A percentile compares a stretch with the other conserved stretches of the same genome.
Evolutionary conservation across 2,888 invertebrate species (phyloP).

Genomic region (Thera obeliscata): DNA sequence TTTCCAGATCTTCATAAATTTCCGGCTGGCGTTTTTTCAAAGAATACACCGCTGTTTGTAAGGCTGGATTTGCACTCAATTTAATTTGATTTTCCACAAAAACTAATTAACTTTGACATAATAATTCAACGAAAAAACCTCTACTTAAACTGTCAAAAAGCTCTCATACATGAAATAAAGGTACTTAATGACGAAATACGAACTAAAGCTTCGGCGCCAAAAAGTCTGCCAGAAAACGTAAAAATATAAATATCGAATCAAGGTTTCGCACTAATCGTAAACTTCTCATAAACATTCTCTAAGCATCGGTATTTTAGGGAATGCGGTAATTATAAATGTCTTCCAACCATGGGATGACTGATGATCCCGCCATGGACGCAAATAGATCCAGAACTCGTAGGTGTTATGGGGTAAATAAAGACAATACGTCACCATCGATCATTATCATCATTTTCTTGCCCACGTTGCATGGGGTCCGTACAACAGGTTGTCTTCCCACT

Average conservation of each 20-base stretch:
- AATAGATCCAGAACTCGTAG: too few relatives aligned
- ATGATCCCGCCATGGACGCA: conserved; percentile 10
- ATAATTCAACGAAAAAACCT: neutral
- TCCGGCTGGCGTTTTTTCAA: neutral
- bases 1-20: conserved; percentile 22
- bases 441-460: too few relatives aligned
- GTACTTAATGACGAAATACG: conserved; percentile 1
- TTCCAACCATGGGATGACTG: conserved; percentile 20
- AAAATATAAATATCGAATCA: conserved; percentile 25
- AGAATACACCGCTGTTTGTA: neutral
- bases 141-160: neutral
- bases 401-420: too few relatives aligned
- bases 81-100: neutral
- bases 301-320: neutral
- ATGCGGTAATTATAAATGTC: neutral
- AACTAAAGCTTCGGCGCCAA: conserved; percentile 21
- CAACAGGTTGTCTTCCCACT: too few relatives aligned
- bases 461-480: too few relatives aligned
- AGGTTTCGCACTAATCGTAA: neutral
- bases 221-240: conserved; percentile 15
- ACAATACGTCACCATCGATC: too few relatives aligned
- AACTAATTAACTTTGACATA: neutral
- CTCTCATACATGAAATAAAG: neutral
- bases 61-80: neutral
- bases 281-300: too few relatives aligned